Evolutionary conservation across 2,113 vertebrate genomes (phyloP), one percentile per base, ranked within the genome.

Genomic region (Saguinus midas): DNA sequence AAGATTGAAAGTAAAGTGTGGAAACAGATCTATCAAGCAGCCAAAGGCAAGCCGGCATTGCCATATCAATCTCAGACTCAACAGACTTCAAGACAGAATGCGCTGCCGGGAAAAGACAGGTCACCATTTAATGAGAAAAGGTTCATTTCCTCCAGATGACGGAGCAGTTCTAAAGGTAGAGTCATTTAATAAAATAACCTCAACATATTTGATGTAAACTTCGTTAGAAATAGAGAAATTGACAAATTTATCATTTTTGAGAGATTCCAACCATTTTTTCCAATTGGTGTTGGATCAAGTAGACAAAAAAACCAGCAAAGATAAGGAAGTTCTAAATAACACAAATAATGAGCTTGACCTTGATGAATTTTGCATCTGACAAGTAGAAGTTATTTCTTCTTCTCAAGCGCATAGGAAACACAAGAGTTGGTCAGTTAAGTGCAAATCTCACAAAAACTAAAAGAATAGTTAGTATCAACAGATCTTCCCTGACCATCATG

Each of bases 101-200:
- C 1, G 0, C 2, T 35, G 45, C 75, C 18, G 27, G 90, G 29
- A 72, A 81, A 61, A 61, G 82, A 29, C 20, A n/a, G 75, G 90
- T 94, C 97, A 94, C 17, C 5, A 1, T 23, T 55, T 96, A 94
- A 93, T 93, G 91, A 96, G 96, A 61, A 76, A 55, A 37, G 57
- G 81, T 95, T 93, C 81, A 66, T 81, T 81, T 96, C 84, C 29
- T 78, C 91, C 73, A 79, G 81, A 85, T 1, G 37, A 61, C 11
- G 81, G 1, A 35, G 52, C 6, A 14, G 2, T 14, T 92, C 48
- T 84, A n/a, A 87, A 90, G 55, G 13, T 29, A 37, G 32, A 64
- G 55, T 81, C 48, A 40, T 64, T 91, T 95, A 58, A 3, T 73
- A 87, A 85, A 90, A 81, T 35, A 75, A 43, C 23, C 57, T 94